These are phyloP conservation scores for Aegotheles bennettii DNA, from an alignment of 2,113 vertebrate genomes.

Conservation along the genomic window DNA sequence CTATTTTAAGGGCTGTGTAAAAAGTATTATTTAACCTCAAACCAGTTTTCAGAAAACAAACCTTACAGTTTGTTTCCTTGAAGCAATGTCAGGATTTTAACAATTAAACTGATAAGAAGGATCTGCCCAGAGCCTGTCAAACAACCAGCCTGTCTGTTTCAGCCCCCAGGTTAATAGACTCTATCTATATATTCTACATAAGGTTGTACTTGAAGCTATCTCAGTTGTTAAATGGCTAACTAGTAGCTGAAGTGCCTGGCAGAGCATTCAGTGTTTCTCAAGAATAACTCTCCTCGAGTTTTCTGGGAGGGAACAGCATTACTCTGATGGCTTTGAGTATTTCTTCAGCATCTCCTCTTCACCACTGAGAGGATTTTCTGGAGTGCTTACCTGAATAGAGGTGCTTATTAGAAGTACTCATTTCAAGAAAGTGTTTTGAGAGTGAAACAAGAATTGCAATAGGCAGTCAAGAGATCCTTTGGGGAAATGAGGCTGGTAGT, in stretches of 20 bases:
- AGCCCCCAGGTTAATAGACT: neutral
- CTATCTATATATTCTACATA: neutral
- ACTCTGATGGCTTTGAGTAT: neutral
- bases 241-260: neutral
- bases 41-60: neutral
- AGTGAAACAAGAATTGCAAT: constrained; percentile 30
- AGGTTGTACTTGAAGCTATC: neutral
- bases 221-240: neutral
- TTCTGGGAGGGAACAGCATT: neutral
- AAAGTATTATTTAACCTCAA: neutral
- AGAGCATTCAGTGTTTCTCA: neutral
- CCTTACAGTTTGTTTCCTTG: neutral
- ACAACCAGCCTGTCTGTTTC: neutral
- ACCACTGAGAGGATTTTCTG: constrained; percentile 24
- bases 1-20: neutral
- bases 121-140: neutral
- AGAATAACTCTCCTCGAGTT: neutral
- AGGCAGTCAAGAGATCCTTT: neutral
- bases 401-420: constrained; percentile 24
- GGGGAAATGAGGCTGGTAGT: neutral
- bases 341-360: constrained; percentile 25
- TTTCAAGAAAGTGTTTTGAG: constrained; percentile 6
- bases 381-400: constrained; percentile 41
- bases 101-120: neutral
- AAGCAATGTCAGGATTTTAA: neutral